Base-by-base conservation (phyloP, 2,797 vertebrate genomes). In the Halcyon leucocephala region DNA sequence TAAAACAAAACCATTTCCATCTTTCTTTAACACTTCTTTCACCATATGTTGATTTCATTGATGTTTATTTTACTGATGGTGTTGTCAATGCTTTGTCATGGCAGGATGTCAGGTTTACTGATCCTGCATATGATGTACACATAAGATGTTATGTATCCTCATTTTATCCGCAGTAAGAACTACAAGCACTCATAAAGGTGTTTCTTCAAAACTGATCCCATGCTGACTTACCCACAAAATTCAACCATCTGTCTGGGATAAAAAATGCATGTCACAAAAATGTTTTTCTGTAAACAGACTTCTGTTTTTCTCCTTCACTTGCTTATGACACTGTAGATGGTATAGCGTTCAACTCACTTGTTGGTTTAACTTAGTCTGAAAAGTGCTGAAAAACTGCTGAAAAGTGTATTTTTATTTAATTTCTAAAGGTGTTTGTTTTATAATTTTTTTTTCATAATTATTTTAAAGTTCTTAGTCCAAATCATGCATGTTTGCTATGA, bases 251-350 rank as follows among this genome's bases (percentile, higher is more conserved):
- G n/a, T 86, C 46, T 67, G 35, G 37, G 33, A 67, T 87, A 60
- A 95, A 87, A 87, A 71, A 82, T 42, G 16, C 48, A 61, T 41
- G 48, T 35, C 60, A 87, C 64, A 48, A 19, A 93, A 89, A 65
- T 2, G 2, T 41, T 77, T 84, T 69, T 8, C 60, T 84, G 11
- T 86, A 80, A 86, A 76, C 70, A 88, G 28, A 20, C n/a, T 69
- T 79, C 33, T 8, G 10, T 28, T 95, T 90, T 91, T 67, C 33
- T 72, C 22, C 5, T 87, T 57, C n/a, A 12, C 10, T 82, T 83
- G 8, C 26, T 77, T 3, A 2, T 52, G 26, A 28, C 39, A 11
- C 49, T 92, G 70, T 15, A 41, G 35, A 44, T 39, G 35, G 6
- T 20, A 6, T 33, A 62, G 25, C 35, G 86, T 92, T 89, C 35